phyloP scores from a whole-genome alignment of 2,888 invertebrate species.

The Mimas tiliae region DNA sequence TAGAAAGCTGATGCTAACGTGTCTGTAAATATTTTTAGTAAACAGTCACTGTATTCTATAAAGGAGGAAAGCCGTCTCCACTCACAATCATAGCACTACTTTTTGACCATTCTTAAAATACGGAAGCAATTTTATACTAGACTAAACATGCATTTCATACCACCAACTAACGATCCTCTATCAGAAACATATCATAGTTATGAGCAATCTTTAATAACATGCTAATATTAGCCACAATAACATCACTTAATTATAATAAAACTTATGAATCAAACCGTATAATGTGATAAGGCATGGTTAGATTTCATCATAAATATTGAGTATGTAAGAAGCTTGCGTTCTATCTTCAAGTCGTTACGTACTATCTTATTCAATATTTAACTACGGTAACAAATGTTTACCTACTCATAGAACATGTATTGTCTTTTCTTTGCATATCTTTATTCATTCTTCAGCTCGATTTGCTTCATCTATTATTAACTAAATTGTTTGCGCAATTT shows the following conservation, averaged over 20 bases:
- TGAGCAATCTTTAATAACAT: neutral
- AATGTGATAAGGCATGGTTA: conserved; percentile 3
- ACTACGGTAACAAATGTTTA: neutral
- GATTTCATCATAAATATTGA: neutral
- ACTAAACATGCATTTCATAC: neutral
- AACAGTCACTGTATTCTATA: neutral
- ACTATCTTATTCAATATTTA: conserved; percentile 14
- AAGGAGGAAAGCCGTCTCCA: neutral
- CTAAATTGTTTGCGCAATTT: conserved; percentile 6
- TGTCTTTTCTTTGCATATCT: neutral
- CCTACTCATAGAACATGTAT: neutral
- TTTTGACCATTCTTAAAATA: neutral
- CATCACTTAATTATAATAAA: conserved; percentile 4
- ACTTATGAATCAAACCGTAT: conserved; percentile 13
- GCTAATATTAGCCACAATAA: neutral
- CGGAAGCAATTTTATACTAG: neutral
- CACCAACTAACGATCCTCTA: neutral
- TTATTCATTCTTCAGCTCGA: neutral
- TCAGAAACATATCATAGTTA: neutral
- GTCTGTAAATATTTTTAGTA: neutral
- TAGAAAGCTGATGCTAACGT: neutral
- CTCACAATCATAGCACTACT: neutral
- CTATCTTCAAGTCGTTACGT: neutral
- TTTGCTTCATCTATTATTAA: conserved; percentile 10
- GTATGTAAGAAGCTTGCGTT: neutral